Percentiles rank a stretch among this genome's conserved stretches.
phyloP scores from a whole-genome alignment of 2,113 vertebrate species.

The Tapirus terrestris region DNA sequence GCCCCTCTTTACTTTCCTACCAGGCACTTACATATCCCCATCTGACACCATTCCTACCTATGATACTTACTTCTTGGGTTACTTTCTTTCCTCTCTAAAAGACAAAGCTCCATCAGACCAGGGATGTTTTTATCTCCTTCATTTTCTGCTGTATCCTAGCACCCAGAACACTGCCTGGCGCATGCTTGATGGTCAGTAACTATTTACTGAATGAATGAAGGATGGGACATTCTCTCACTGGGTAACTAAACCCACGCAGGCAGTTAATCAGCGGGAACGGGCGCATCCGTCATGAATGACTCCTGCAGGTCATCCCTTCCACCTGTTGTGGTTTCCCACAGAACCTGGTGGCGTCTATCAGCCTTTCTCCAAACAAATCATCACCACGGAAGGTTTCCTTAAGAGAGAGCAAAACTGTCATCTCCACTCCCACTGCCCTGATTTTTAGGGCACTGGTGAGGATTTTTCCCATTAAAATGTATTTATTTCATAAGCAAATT shows the following conservation, averaged over 20 bases:
- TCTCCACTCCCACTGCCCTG: neutral
- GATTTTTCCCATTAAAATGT: conserved; percentile 63
- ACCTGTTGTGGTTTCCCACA: neutral
- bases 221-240: neutral
- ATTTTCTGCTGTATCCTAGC: neutral
- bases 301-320: neutral
- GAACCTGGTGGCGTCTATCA: neutral
- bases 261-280: neutral
- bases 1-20: neutral
- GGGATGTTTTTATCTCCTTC: neutral
- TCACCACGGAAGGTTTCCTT: neutral
- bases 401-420: neutral
- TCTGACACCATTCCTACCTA: neutral
- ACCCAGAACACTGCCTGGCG: neutral
- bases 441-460: neutral
- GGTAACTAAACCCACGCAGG: neutral
- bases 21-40: accelerated
- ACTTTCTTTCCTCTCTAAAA: neutral
- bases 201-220: neutral
- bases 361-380: neutral
- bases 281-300: neutral
- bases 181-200: neutral
- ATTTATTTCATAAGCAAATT: conserved; percentile 53
- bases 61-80: neutral
- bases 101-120: neutral